These are phyloP conservation scores for Sander lucioperca DNA, from an alignment of 2,113 vertebrate genomes.

Conservation along the genomic window DNA sequence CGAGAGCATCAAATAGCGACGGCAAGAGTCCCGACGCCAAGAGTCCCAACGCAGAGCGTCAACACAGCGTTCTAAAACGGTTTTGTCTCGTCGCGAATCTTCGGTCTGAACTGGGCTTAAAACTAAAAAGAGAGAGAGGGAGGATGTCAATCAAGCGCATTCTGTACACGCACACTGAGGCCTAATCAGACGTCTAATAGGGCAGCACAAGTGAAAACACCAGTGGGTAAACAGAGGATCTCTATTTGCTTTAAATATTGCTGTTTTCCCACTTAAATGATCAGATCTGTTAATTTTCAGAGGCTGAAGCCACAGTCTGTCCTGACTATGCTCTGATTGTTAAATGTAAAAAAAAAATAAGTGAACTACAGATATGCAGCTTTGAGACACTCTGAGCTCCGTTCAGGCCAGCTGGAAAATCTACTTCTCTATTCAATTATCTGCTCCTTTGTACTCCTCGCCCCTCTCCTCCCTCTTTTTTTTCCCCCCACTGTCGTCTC, in stretches of 20 bases:
- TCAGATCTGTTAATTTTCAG: neutral
- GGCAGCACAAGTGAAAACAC: neutral
- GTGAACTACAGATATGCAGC: constrained; percentile 25
- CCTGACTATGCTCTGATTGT: constrained; percentile 4
- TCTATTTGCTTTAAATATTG: neutral
- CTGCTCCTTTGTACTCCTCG: constrained; percentile 30
- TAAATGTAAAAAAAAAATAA: neutral
- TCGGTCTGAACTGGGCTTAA: too few relatives aligned
- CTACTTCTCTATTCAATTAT: constrained; percentile 59
- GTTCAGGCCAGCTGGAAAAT: constrained; percentile 37
- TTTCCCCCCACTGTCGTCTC: constrained; percentile 8
- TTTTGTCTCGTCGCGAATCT: too few relatives aligned
- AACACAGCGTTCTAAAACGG: too few relatives aligned
- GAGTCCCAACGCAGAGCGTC: too few relatives aligned
- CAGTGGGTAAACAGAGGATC: neutral
- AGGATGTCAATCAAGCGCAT: neutral
- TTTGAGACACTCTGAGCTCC: constrained; percentile 10
- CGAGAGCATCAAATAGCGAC: too few relatives aligned
- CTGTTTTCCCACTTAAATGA: too few relatives aligned
- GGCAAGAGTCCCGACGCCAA: too few relatives aligned
- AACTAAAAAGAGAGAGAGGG: neutral
- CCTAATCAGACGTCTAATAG: neutral
- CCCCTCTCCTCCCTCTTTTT: constrained; percentile 1
- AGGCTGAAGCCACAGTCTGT: constrained; percentile 6
- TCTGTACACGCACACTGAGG: neutral